phyloP scores from a whole-genome alignment of 2,888 invertebrate genomes.

The Brachypterus glaber region DNA sequence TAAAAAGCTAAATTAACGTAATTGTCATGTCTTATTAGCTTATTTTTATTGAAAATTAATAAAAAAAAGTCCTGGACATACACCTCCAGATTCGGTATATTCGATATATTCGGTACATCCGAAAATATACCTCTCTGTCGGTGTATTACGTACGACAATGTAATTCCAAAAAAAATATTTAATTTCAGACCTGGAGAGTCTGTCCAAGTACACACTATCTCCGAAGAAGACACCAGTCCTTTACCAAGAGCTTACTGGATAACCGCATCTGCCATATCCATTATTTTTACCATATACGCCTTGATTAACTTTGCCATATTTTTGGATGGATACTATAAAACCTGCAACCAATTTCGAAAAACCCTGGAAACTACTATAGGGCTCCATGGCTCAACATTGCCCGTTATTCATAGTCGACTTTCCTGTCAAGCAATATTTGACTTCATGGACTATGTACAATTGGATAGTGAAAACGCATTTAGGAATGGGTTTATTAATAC shows the following conservation, averaged over 20 bases:
- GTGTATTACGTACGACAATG: no score
- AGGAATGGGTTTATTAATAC: conserved; percentile 64
- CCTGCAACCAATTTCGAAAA: conserved; percentile 67
- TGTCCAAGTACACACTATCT: conserved; percentile 54
- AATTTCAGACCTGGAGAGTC: conserved; percentile 56
- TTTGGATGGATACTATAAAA: conserved; percentile 62
- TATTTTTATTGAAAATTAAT: no score
- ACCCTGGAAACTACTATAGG: conserved; percentile 51
- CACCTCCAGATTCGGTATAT: no score
- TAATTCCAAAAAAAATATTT: no score
- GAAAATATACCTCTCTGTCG: no score
- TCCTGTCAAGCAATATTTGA: conserved; percentile 67
- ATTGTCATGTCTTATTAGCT: no score
- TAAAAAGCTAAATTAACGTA: no score
- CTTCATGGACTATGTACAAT: conserved; percentile 75
- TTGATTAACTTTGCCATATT: conserved; percentile 59
- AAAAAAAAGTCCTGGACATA: no score
- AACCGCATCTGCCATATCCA: conserved; percentile 51
- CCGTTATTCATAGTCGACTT: conserved; percentile 55
- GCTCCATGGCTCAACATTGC: conserved; percentile 49
- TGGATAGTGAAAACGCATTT: conserved; percentile 52
- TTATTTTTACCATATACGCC: conserved; percentile 55
- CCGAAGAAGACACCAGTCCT: conserved; percentile 48
- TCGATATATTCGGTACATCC: no score
- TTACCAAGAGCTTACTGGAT: conserved; percentile 60